Evolutionary conservation across 2,888 invertebrate species (phyloP).

Genomic region (Perizoma flavofasciatum): DNA sequence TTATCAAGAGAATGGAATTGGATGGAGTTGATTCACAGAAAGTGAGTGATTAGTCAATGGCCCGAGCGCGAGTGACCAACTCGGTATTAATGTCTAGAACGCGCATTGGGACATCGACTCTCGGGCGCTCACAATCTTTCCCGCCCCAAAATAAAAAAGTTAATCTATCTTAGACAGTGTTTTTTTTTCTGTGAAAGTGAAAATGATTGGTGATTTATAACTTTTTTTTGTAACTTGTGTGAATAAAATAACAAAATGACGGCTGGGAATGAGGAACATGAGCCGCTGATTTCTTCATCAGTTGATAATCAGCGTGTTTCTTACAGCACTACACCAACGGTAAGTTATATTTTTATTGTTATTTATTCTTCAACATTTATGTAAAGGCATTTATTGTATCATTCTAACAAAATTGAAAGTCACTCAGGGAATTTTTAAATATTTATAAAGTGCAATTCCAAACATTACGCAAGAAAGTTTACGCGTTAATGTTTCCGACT

Average conservation of each 20-base stretch:
- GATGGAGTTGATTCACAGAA: constrained; percentile 25
- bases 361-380: too few species aligned
- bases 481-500: too few species aligned
- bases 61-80: constrained; percentile 20
- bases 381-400: too few species aligned
- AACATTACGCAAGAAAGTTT: too few species aligned
- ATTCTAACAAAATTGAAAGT: too few species aligned
- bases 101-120: constrained; percentile 11
- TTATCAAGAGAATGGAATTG: constrained; percentile 24
- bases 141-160: constrained; percentile 13
- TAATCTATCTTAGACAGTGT: not conserved
- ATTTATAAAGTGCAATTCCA: too few species aligned
- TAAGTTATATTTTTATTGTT: constrained; percentile 46
- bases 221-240: constrained; percentile 18
- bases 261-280: constrained; percentile 75
- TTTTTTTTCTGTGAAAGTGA: constrained; percentile 35
- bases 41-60: constrained; percentile 39
- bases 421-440: too few species aligned
- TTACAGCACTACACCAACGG: constrained; percentile 68
- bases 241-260: constrained; percentile 62
- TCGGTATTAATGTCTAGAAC: constrained; percentile 9
- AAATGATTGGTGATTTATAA: constrained; percentile 50
- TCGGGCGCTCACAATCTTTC: constrained; percentile 10
- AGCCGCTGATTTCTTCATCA: constrained; percentile 75
- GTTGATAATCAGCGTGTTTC: constrained; percentile 74